Evolutionary conservation across 2,888 invertebrate genomes (phyloP), one percentile per base, ranked within the genome.

Genomic region (Scelioninae gen. 1): DNA sequence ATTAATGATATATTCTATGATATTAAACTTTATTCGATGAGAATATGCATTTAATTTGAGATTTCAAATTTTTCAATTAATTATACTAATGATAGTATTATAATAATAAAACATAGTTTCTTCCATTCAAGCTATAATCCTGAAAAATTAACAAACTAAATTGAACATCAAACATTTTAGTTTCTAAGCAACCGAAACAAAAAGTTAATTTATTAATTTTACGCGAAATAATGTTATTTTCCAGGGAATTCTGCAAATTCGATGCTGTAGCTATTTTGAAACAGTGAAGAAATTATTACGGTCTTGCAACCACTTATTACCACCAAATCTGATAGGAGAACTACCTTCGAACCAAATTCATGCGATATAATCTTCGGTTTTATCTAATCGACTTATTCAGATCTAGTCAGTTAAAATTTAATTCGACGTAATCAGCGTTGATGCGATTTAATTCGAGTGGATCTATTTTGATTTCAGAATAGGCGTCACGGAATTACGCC

Each of bases 321-420:
- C 15, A 11, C 13, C 62, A 43, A 43, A 71, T 62, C 72, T 63
- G 62, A 72, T 72, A 55, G 32, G 13, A 8, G 10, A 10, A 23
- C 8, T 49, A 34, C 15, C 15, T 71, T 72, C 72, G 34, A 72
- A 62, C 34, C 43, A 49, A 72, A 62, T 60, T 51, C 38, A 58
- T 58, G 69, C 23, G 38, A 58, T 69, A 29, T 60, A 71, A 71
- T 71, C 71, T 60, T 40, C 23, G 40, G 51, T 60, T 71, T 71
- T 60, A 71, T 71, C 60, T 71, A 60, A 71, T 60, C 60, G 51
- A 51, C 31, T 53, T 31, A 8, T 15, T 53, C 16, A n/a, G 15
- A 72, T 72, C 72, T 60, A 16, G 10, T 16, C 43, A 9, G 43
- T 62, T 72, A 72, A 53, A 60, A 72, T 62, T 72, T 62, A 72